Evolutionary conservation across 2,113 vertebrate species (phyloP).

Genomic region (Etheostoma cragini): DNA sequence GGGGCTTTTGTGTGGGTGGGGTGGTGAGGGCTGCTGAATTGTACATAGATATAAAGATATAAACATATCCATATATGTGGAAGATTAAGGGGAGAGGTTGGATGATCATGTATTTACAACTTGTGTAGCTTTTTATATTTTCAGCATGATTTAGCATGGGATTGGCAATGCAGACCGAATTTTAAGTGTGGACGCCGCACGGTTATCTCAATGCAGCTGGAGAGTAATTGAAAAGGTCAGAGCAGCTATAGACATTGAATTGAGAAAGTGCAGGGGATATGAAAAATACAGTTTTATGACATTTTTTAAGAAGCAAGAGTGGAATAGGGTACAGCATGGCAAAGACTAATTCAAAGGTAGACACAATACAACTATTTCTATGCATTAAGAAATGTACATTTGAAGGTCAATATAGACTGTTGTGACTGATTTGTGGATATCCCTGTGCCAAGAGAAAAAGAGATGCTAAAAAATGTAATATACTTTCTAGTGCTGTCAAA

Average conservation of each 20-base stretch:
- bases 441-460: not conserved
- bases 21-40: not conserved
- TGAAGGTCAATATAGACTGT: constrained; percentile 18
- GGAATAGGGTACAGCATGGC: not conserved
- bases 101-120: constrained; percentile 10
- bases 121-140: constrained; percentile 7
- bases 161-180: constrained; percentile 37
- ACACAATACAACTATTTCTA: not conserved
- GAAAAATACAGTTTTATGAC: constrained; percentile 33
- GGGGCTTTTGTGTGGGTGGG: not conserved
- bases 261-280: constrained; percentile 29
- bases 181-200: constrained; percentile 26
- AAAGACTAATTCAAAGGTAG: constrained; percentile 23
- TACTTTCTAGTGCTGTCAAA: not conserved
- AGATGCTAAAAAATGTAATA: constrained; percentile 3
- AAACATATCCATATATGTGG: not conserved
- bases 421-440: not conserved
- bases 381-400: not conserved
- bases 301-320: not conserved
- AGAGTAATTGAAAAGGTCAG: constrained; percentile 57
- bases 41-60: not conserved
- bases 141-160: not conserved
- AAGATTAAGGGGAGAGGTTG: constrained; percentile 7
- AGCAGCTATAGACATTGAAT: constrained; percentile 34
- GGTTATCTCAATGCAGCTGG: constrained; percentile 26